These are phyloP conservation scores for Callimorpha dominula DNA, from an alignment of 2,888 invertebrate genomes.

Conservation along the genomic window DNA sequence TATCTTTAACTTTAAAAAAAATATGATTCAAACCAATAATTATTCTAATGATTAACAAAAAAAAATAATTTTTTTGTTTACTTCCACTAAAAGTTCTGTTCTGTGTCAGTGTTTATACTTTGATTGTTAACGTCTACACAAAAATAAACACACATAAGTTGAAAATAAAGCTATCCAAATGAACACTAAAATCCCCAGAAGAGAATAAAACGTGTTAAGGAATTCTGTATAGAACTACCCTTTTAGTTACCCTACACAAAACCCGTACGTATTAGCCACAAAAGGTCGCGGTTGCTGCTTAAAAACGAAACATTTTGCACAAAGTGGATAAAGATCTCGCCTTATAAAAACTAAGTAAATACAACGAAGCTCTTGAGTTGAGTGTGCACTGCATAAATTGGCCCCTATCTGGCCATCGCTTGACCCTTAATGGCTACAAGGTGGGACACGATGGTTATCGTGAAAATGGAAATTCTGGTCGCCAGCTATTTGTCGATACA, in stretches of 20 bases:
- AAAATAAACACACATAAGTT: neutral
- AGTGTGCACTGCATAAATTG: slow-evolving; percentile 84
- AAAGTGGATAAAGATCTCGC: slow-evolving; percentile 70
- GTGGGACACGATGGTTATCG: slow-evolving; percentile 83
- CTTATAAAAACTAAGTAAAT: slow-evolving; percentile 78
- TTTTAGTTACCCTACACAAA: slow-evolving; percentile 40
- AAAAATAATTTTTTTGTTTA: too few relatives aligned
- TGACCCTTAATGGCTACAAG: slow-evolving; percentile 82
- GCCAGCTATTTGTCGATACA: slow-evolving; percentile 77
- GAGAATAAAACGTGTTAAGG: slow-evolving; percentile 22
- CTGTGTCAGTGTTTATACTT: too few relatives aligned
- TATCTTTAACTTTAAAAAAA: neutral
- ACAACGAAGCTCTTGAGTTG: slow-evolving; percentile 73
- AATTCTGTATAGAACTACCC: slow-evolving; percentile 30
- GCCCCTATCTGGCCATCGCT: slow-evolving; percentile 80
- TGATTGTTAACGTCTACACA: neutral
- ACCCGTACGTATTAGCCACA: slow-evolving; percentile 49
- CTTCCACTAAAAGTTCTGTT: too few relatives aligned
- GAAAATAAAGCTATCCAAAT: slow-evolving; percentile 5
- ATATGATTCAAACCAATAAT: too few relatives aligned
- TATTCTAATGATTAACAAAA: too few relatives aligned
- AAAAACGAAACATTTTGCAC: slow-evolving; percentile 69
- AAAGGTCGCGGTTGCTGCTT: slow-evolving; percentile 43
- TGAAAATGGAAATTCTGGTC: slow-evolving; percentile 75
- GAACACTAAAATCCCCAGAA: slow-evolving; percentile 4